Base-by-base conservation (phyloP, 92 coral and sea anemone species). In the Pocillopora grandis region DNA sequence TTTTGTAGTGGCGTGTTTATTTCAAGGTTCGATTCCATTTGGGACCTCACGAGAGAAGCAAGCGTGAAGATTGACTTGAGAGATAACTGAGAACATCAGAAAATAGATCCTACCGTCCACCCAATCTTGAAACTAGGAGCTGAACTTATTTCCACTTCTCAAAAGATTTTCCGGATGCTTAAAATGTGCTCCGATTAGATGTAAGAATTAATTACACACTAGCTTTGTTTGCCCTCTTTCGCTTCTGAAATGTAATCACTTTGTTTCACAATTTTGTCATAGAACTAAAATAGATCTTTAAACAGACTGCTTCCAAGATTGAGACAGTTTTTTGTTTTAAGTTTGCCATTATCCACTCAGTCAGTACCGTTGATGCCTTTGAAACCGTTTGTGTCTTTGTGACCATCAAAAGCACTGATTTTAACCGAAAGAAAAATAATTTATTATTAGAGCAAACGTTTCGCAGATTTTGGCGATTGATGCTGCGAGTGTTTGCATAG, bases 381-480 rank as follows among this genome's bases (percentile, higher is more conserved):
- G 15, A 60, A 37, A 21, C 35, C 8, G 74, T 27, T 67, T 63
- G 21, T 55, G 75, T 79, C 52, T 64, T 13, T 1, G 10, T 13
- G 79, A 23, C 16, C 61, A 20, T 36, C 71, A 12, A 6, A 70
- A 31, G 49, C n/a, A 5, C 16, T 2, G 52, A 36, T 69, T 57
- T 57, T 55, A 18, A 59, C 57, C 65, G 66, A 67, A 80, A 60
- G 37, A 67, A 68, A 68, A 80, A 56, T 68, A 66, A 55, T 16
- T 58, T 80, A 68, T 80, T 21, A 68, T 27, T 17, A 35, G 52
- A 68, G 17, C 76, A 55, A 33, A 18, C 56, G 36, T 60, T 76
- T 5, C 77, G 64, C 70, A 58, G 76, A 81, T 72, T 81, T 81
- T 37, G 59, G 69, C 42, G 59, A 81, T 81, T 81, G 60, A 81